phyloP scores from a whole-genome alignment of 2,113 vertebrate species.

The Rhinolophus ferrumequinum region DNA sequence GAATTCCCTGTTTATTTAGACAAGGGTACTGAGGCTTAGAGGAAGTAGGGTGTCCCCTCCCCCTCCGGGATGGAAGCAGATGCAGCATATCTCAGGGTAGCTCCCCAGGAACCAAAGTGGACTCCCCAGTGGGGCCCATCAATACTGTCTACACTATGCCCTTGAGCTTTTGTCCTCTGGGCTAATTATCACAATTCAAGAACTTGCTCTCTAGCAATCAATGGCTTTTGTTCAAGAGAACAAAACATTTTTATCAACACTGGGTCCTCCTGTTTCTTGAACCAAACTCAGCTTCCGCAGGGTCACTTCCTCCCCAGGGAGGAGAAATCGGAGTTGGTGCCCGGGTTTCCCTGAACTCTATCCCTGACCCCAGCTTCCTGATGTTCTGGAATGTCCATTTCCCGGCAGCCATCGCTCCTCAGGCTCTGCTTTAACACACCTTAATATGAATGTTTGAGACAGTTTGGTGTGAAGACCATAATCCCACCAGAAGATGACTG shows the following conservation, averaged over 20 bases:
- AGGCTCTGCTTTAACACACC: fast-evolving
- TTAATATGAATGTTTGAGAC: not conserved
- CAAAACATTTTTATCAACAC: not conserved
- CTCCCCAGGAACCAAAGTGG: not conserved
- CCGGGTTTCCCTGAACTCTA: not conserved
- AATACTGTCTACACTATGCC: fast-evolving
- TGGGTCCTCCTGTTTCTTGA: not conserved
- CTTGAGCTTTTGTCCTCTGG: not conserved
- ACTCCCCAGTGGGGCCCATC: fast-evolving
- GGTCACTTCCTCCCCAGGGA: not conserved
- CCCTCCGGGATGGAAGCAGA: not conserved
- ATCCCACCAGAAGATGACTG: not conserved
- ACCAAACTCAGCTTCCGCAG: not conserved
- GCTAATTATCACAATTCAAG: not conserved
- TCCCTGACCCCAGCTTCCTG: not conserved
- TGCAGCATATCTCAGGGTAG: not conserved
- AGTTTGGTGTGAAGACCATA: not conserved
- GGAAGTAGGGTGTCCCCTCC: no score
- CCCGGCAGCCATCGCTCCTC: fast-evolving
- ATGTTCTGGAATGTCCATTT: fast-evolving
- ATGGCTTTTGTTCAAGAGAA: not conserved
- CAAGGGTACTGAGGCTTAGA: not conserved
- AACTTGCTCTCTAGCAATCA: not conserved
- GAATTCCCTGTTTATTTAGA: not conserved
- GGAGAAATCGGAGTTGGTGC: not conserved